A percentile compares a stretch with the other conserved stretches of the same genome.
Conservation (phyloP, 1,140 invertebrate species). For the Drosophila pruinosa region DNA sequence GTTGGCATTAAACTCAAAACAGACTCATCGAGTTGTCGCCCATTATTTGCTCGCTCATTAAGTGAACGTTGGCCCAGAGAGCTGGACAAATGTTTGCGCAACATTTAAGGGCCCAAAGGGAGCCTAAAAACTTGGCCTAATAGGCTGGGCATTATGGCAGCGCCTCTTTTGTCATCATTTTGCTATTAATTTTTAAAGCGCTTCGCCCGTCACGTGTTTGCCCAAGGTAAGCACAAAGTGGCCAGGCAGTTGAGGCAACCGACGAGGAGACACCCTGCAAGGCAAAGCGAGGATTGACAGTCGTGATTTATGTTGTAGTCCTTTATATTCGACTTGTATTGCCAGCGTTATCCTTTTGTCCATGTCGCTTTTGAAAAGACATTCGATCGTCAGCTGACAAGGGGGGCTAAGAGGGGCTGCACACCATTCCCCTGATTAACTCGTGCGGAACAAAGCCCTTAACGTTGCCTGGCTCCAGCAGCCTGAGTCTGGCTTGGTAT, state of each 20-base stretch:
- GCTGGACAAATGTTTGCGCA: slow-evolving; percentile 55
- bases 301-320: not conserved
- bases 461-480: not conserved
- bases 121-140: slow-evolving; percentile 20
- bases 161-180: slow-evolving; percentile 31
- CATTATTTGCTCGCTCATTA: slow-evolving; percentile 58
- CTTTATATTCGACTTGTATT: not conserved
- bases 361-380: slow-evolving; percentile 63
- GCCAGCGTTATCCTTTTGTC: slow-evolving; percentile 31
- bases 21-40: not conserved
- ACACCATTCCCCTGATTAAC: slow-evolving; percentile 60
- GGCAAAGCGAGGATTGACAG: not conserved
- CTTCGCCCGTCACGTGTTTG: slow-evolving; percentile 10
- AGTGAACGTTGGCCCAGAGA: slow-evolving; percentile 29
- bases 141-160: slow-evolving; percentile 21
- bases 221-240: slow-evolving; percentile 5
- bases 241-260: not conserved
- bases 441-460: slow-evolving; percentile 54
- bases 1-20: slow-evolving; percentile 47
- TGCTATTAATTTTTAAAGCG: slow-evolving; percentile 30
- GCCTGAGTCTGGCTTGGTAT: slow-evolving; percentile 15
- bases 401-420: not conserved
- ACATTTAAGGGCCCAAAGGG: slow-evolving; percentile 14
- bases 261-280: not conserved
- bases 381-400: slow-evolving; percentile 52